These are phyloP conservation scores for Drosophila imparisetae DNA, from an alignment of 2,888 invertebrate species.

Conservation along the genomic window DNA sequence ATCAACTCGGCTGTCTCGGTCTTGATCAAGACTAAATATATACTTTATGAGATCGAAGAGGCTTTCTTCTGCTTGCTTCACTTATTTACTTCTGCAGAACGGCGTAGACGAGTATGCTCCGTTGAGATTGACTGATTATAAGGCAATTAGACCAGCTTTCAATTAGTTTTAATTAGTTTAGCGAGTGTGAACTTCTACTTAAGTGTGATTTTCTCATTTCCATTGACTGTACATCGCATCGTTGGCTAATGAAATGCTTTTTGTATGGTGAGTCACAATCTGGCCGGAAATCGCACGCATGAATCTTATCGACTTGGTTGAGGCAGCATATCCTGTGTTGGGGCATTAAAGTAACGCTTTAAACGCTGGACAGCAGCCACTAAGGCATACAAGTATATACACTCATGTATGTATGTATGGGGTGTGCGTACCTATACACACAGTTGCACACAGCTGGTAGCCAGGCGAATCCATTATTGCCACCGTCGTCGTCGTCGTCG, in stretches of 20 bases:
- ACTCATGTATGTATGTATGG: neutral
- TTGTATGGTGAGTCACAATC: neutral
- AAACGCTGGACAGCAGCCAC: slow-evolving; percentile 25
- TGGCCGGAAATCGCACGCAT: neutral
- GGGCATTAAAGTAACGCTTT: slow-evolving; percentile 36
- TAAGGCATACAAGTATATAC: slow-evolving; percentile 4
- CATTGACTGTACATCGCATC: neutral
- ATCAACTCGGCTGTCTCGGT: neutral
- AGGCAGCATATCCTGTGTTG: slow-evolving; percentile 24
- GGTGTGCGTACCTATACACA: neutral
- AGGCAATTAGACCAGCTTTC: neutral
- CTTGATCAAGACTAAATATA: neutral
- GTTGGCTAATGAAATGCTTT: neutral
- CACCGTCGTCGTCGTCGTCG: slow-evolving; percentile 34
- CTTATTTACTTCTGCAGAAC: neutral
- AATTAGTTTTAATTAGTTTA: neutral
- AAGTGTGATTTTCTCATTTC: neutral
- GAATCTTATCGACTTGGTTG: slow-evolving; percentile 8
- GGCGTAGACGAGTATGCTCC: neutral
- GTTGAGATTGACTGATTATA: neutral
- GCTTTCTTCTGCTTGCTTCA: neutral
- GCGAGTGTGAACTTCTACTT: neutral
- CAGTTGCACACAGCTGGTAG: slow-evolving; percentile 32
- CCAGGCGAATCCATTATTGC: slow-evolving; percentile 43
- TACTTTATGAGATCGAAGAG: neutral